Percentiles rank a stretch among this genome's conserved stretches.
These are phyloP conservation scores for Catharus fuscescens DNA, from an alignment of 2,113 vertebrate genomes.

Conservation along the genomic window DNA sequence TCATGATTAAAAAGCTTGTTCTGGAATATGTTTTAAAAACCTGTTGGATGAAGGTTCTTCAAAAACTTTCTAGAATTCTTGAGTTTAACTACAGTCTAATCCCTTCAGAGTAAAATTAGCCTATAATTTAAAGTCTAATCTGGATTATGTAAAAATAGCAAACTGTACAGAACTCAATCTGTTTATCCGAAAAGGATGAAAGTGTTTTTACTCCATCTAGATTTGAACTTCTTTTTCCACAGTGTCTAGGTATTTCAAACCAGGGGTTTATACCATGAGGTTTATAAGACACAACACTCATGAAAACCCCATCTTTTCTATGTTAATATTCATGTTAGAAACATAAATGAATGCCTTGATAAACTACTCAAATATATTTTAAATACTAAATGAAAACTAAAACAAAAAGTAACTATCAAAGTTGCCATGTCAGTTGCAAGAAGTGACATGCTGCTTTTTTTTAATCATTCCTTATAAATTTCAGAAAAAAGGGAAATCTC, in stretches of 20 bases:
- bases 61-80: not conserved
- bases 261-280: not conserved
- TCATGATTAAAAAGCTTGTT: not conserved
- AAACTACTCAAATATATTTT: not conserved
- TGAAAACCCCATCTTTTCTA: not conserved
- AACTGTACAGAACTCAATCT: constrained; percentile 38
- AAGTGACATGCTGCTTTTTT: not conserved
- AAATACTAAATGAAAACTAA: not conserved
- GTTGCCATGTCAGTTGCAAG: not conserved
- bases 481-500: not conserved
- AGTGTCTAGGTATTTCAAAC: constrained; percentile 50
- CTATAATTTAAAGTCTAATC: constrained; percentile 18
- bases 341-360: not conserved
- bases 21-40: not conserved
- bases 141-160: constrained; percentile 8
- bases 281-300: not conserved
- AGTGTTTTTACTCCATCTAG: not conserved
- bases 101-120: not conserved
- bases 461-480: not conserved
- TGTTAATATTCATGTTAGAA: not conserved
- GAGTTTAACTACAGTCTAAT: not conserved
- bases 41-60: not conserved
- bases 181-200: constrained; percentile 50
- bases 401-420: not conserved
- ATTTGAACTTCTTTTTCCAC: constrained; percentile 43